phyloP scores from a whole-genome alignment of 2,797 vertebrate genomes.

The Neosilurus hyrtlii region DNA sequence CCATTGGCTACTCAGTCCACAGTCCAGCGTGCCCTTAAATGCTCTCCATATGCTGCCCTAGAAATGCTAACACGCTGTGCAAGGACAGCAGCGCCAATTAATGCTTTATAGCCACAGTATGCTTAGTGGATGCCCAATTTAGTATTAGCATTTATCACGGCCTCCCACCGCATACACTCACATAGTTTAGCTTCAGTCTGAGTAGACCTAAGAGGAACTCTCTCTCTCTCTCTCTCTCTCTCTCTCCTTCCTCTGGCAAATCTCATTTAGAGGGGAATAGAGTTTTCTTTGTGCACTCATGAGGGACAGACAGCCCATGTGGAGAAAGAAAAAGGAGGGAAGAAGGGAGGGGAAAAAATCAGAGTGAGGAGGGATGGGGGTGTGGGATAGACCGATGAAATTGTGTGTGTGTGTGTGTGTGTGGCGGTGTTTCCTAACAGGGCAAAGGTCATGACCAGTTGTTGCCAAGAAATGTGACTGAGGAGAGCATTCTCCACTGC shows the following conservation, averaged over 20 bases:
- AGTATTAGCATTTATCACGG: constrained; percentile 29
- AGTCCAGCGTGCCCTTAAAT: constrained; percentile 7
- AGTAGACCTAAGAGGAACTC: constrained; percentile 16
- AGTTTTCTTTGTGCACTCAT: constrained; percentile 58
- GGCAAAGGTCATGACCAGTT: constrained; percentile 45
- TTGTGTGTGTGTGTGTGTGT: constrained; percentile 17
- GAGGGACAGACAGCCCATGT: constrained; percentile 48
- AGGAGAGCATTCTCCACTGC: constrained; percentile 17
- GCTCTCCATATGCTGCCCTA: constrained; percentile 6
- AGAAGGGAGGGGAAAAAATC: constrained; percentile 24
- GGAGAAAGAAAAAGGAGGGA: constrained; percentile 42
- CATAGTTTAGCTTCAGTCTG: constrained; percentile 37
- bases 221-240: constrained; percentile 12
- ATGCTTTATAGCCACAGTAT: constrained; percentile 19
- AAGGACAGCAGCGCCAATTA: constrained; percentile 11
- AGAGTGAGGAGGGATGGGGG: constrained; percentile 22
- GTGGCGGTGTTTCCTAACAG: constrained; percentile 30
- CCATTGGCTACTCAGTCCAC: constrained; percentile 54
- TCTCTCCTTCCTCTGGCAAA: constrained; percentile 50
- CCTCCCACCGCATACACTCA: constrained; percentile 25
- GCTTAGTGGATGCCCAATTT: constrained; percentile 29
- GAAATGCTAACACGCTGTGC: constrained; percentile 1
- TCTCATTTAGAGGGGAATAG: constrained; percentile 59
- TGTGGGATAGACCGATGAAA: constrained; percentile 32
- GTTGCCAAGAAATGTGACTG: constrained; percentile 45